Conservation (phyloP, 2,113 vertebrate species). For the Stegostoma tigrinum region DNA sequence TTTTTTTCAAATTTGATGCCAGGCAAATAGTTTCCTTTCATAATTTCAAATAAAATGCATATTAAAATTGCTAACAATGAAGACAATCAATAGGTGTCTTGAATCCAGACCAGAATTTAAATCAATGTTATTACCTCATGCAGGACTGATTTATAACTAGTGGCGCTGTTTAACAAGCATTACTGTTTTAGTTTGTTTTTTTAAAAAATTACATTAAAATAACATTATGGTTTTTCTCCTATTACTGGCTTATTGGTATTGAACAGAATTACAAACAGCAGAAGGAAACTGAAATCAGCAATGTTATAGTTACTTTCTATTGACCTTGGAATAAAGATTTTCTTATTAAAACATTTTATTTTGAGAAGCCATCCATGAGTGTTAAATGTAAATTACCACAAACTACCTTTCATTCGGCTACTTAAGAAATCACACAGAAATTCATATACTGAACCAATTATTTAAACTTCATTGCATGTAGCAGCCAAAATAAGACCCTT, state of each 20-base stretch:
- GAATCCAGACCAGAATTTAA: constrained; percentile 1
- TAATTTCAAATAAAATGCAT: not conserved
- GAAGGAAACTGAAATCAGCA: not conserved
- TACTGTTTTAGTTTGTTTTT: not conserved
- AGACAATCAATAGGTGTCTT: not conserved
- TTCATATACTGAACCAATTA: no score
- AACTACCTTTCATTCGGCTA: no score
- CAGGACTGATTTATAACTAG: not conserved
- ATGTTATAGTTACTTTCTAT: not conserved
- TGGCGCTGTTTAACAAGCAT: not conserved
- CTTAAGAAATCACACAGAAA: no score
- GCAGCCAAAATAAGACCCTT: no score
- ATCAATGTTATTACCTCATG: not conserved
- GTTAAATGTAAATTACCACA: no score
- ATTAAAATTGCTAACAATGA: not conserved
- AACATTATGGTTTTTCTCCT: not conserved
- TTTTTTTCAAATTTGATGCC: not conserved
- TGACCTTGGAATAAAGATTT: constrained; percentile 28
- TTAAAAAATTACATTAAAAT: not conserved
- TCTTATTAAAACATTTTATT: constrained; percentile 11
- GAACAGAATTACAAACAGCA: not conserved
- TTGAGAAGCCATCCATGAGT: not conserved
- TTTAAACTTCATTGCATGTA: no score
- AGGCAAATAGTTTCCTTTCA: no score
- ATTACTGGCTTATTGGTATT: not conserved